phyloP scores from a whole-genome alignment of 1,140 invertebrate species.

The Antheraea mylitta region DNA sequence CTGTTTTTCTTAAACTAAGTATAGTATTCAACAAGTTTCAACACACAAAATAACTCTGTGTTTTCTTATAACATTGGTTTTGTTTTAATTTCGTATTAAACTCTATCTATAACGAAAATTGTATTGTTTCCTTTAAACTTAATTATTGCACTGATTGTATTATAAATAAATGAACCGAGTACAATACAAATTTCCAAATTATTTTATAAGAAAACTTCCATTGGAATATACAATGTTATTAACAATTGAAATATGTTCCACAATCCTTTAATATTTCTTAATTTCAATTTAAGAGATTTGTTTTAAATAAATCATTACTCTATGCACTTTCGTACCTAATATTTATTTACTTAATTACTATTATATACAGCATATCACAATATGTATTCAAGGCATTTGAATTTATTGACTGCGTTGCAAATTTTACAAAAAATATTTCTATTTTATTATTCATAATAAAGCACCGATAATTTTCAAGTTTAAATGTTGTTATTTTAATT shows the following conservation, averaged over 20 bases:
- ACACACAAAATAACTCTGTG: neutral
- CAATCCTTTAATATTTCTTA: too few species aligned
- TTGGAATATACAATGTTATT: too few species aligned
- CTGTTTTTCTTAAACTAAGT: neutral
- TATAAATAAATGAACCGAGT: neutral
- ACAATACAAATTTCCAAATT: neutral
- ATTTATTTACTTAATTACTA: slow-evolving; percentile 9
- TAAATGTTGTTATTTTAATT: neutral
- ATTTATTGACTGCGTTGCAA: neutral
- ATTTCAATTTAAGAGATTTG: slow-evolving; percentile 1
- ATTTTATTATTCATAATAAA: neutral
- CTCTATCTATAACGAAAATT: neutral
- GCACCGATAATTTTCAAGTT: neutral
- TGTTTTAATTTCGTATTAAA: neutral
- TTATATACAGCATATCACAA: slow-evolving; percentile 12
- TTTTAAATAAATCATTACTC: neutral
- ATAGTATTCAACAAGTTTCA: neutral
- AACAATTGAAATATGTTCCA: too few species aligned
- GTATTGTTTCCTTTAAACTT: neutral
- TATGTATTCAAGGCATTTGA: slow-evolving; percentile 14
- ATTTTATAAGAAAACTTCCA: neutral
- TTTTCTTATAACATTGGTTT: neutral
- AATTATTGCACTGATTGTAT: neutral
- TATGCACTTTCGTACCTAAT: slow-evolving; percentile 3
- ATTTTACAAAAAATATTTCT: neutral